Conservation (phyloP, 2,888 invertebrate genomes). For the Caenorhabditis sp. region DNA sequence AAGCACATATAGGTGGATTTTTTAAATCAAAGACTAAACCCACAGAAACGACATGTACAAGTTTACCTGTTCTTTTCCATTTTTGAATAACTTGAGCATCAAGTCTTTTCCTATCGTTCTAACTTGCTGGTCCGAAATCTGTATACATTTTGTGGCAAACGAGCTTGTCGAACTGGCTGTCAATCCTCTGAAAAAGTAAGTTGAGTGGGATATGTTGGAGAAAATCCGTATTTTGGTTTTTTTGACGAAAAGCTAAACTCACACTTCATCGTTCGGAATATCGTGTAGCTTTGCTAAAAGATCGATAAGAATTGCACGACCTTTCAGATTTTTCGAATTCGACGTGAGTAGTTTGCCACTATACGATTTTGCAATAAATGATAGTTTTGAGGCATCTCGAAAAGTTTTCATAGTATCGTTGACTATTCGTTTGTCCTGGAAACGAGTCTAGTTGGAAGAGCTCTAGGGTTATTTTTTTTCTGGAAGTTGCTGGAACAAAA, state of each 20-base stretch:
- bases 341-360: slow-evolving; percentile 12
- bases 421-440: slow-evolving; percentile 28
- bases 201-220: background rate
- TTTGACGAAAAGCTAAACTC: background rate
- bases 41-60: no score
- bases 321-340: slow-evolving; percentile 34
- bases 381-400: slow-evolving; percentile 20
- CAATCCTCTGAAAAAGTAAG: slow-evolving; percentile 17
- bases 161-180: slow-evolving; percentile 9
- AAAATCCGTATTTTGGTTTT: background rate
- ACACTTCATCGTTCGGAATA: slow-evolving; percentile 29
- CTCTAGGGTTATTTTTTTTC: background rate
- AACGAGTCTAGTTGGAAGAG: background rate
- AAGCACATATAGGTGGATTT: background rate
- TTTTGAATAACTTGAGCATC: slow-evolving; percentile 32
- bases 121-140: slow-evolving; percentile 33
- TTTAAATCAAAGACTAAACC: background rate
- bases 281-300: slow-evolving; percentile 19
- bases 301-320: slow-evolving; percentile 33
- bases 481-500: no score
- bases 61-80: slow-evolving; percentile 16
- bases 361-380: slow-evolving; percentile 21
- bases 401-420: slow-evolving; percentile 28
- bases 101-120: slow-evolving; percentile 35
- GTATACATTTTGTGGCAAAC: slow-evolving; percentile 38